A percentile compares a stretch with the other conserved stretches of the same genome.
Conservation (phyloP, 2,888 invertebrate species). For the Platynereis dumerilii region DNA sequence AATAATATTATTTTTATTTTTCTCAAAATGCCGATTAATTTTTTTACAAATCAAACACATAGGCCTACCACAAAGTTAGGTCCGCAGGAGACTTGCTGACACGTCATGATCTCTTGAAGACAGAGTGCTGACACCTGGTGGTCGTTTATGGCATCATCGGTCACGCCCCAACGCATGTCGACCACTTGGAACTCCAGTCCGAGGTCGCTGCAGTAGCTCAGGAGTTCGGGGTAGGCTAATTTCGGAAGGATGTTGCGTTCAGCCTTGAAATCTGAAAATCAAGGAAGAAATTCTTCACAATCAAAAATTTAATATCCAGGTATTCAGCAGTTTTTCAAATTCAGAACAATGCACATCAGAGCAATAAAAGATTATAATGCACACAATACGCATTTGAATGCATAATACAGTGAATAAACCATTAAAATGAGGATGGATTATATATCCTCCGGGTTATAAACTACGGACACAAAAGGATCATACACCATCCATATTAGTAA, state of each 20-base stretch:
- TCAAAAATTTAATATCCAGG: not conserved
- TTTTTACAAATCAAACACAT: too few relatives aligned
- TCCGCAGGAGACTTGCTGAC: constrained; percentile 36
- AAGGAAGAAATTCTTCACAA: not conserved
- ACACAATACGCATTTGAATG: too few relatives aligned
- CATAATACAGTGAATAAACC: too few relatives aligned
- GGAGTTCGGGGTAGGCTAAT: constrained; percentile 32
- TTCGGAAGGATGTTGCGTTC: constrained; percentile 34
- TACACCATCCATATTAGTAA: too few relatives aligned
- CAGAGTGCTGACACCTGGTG: constrained; percentile 38
- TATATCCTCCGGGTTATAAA: too few relatives aligned
- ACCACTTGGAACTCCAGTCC: constrained; percentile 40
- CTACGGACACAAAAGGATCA: too few relatives aligned
- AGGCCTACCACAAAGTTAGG: constrained; percentile 41
- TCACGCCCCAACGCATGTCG: constrained; percentile 41
- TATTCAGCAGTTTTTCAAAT: too few relatives aligned
- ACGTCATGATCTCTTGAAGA: constrained; percentile 34
- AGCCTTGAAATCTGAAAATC: constrained; percentile 34
- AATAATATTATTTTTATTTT: too few relatives aligned
- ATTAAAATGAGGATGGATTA: too few relatives aligned
- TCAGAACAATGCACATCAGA: too few relatives aligned
- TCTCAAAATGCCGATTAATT: too few relatives aligned
- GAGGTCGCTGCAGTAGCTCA: constrained; percentile 24
- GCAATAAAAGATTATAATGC: too few relatives aligned
- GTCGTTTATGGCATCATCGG: constrained; percentile 37